These are phyloP conservation scores for Nerophis lumbriciformis DNA, from an alignment of 2,113 vertebrate species.

Conservation along the genomic window DNA sequence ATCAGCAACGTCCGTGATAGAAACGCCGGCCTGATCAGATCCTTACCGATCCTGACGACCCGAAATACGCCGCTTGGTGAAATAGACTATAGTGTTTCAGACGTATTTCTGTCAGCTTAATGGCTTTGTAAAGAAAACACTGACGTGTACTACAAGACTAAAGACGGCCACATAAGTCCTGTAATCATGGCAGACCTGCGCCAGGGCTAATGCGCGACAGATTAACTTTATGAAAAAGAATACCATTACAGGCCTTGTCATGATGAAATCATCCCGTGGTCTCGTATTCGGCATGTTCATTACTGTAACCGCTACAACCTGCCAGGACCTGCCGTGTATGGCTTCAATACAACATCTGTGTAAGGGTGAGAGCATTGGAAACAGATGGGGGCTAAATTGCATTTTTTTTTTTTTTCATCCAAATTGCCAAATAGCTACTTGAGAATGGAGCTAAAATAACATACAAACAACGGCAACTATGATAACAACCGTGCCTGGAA, in stretches of 20 bases:
- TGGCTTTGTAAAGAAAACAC: slow-evolving; percentile 4
- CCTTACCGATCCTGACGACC: neutral
- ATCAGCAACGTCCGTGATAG: too few relatives aligned
- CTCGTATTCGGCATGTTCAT: slow-evolving; percentile 66
- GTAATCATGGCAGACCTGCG: slow-evolving; percentile 16
- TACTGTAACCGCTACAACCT: slow-evolving; percentile 63
- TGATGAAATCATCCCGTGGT: slow-evolving; percentile 56
- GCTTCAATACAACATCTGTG: slow-evolving; percentile 93
- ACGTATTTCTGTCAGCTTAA: neutral
- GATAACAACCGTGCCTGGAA: slow-evolving; percentile 93
- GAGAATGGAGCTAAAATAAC: slow-evolving; percentile 97
- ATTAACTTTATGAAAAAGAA: slow-evolving; percentile 56
- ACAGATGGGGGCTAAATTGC: slow-evolving; percentile 98
- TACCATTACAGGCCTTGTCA: slow-evolving; percentile 40
- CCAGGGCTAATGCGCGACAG: slow-evolving; percentile 44
- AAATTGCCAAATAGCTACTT: slow-evolving; percentile 99
- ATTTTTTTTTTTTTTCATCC: slow-evolving; percentile 87
- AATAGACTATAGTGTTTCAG: neutral
- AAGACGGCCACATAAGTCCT: slow-evolving; percentile 4
- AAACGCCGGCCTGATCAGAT: too few relatives aligned
- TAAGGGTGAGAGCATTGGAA: slow-evolving; percentile 89
- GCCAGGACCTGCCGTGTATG: slow-evolving; percentile 81
- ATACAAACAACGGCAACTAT: slow-evolving; percentile 98
- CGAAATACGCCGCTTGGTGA: neutral
- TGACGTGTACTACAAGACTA: slow-evolving; percentile 15